Conservation (phyloP, 2,888 invertebrate species). For the Athalia rosae region DNA sequence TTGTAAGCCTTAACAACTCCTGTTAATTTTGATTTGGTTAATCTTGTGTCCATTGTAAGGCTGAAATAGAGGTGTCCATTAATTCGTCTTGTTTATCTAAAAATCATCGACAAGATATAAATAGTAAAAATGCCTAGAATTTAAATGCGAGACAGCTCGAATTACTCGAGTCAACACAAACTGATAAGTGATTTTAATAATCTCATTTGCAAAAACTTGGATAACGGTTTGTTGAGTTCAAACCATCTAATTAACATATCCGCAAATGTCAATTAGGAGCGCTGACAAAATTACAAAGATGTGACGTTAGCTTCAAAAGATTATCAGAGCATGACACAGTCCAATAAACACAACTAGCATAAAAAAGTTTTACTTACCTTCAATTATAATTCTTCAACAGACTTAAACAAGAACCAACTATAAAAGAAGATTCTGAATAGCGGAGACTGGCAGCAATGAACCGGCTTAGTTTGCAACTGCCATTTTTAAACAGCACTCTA, state of each 20-base stretch:
- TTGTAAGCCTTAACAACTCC: constrained; percentile 27
- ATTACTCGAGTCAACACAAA: too few relatives aligned
- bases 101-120: too few relatives aligned
- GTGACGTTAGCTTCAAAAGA: too few relatives aligned
- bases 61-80: neutral
- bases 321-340: neutral
- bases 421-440: neutral
- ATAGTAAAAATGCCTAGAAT: too few relatives aligned
- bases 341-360: neutral
- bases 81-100: neutral
- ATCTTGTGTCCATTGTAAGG: constrained; percentile 5
- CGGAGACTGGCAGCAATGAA: neutral
- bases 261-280: too few relatives aligned
- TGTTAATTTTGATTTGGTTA: constrained; percentile 4
- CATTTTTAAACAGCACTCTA: constrained; percentile 15
- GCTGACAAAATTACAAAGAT: too few relatives aligned
- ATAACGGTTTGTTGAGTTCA: neutral
- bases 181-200: too few relatives aligned
- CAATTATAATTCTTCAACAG: neutral
- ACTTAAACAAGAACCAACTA: neutral
- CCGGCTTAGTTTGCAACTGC: constrained; percentile 25
- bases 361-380: constrained; percentile 16
- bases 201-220: neutral
- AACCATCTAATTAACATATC: too few relatives aligned
- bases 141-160: too few relatives aligned